Evolutionary conservation across 2,113 vertebrate species (phyloP).

Genomic region (Hippoglossus stenolepis): DNA sequence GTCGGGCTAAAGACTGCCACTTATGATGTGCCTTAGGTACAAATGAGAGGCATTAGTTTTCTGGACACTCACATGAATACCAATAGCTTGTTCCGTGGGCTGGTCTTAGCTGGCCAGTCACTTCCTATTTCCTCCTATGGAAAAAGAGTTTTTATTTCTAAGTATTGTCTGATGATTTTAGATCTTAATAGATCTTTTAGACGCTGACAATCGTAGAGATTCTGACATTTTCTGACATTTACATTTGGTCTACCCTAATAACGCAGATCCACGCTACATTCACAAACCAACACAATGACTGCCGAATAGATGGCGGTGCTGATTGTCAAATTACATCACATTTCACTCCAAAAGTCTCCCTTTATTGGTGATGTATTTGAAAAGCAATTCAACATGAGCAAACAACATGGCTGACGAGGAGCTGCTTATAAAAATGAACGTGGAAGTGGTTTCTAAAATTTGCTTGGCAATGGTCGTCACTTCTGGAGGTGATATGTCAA

Average conservation of each 20-base stretch:
- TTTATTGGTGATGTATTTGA: not conserved
- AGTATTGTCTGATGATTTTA: not conserved
- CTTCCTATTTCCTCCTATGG: conserved; percentile 8
- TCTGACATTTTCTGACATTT: not conserved
- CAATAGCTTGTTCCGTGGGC: conserved; percentile 36
- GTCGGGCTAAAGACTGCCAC: conserved; percentile 71
- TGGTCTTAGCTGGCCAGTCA: not conserved
- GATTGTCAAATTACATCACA: not conserved
- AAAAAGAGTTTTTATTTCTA: not conserved
- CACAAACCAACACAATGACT: not conserved
- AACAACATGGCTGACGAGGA: too few species aligned
- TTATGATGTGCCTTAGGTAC: conserved; percentile 74
- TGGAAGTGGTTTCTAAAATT: too few species aligned
- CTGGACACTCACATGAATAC: conserved; percentile 62
- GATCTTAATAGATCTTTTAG: not conserved
- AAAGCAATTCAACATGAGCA: not conserved
- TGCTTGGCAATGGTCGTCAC: too few species aligned
- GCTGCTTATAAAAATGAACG: too few species aligned
- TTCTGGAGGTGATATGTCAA: too few species aligned
- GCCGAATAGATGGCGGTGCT: too few species aligned
- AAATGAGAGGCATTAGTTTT: conserved; percentile 71
- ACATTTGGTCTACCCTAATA: not conserved
- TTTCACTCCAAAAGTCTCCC: too few species aligned
- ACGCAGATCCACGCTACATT: not conserved
- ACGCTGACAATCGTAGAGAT: not conserved